Evolutionary conservation across 2,888 invertebrate species (phyloP), one percentile per base, ranked within the genome.

Genomic region (Diplazon laetatorius): DNA sequence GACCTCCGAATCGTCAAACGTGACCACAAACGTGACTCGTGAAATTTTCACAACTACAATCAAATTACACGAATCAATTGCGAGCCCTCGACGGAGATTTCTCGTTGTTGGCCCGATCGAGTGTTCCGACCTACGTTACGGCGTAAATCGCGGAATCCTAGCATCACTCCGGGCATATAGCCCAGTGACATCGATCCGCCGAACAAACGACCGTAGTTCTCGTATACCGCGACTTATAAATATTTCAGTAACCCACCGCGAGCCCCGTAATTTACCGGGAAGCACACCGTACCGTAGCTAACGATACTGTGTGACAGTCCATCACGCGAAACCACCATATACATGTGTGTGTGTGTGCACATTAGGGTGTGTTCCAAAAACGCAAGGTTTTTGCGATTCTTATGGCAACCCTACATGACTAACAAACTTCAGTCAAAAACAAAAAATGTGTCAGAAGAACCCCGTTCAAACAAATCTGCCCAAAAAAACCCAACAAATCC

Each of bases 211-310:
- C 63, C 46, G 42, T 18, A 20, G 50, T 57, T n/a, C n/a, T n/a
- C n/a, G n/a, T n/a, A 6, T 30, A 59, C 62, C 60, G 73, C 60
- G 76, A 75, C 59, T 78, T 80, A 70, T 82, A 83, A 85, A 85
- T 85, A 82, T 74, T 78, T 63, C 30, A 30, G 30, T 66, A 71
- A 62, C 70, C 39, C 22, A 69, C 46, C 66, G 35, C 80, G 78
- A 71, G n/a, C 14, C 55, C 80, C 62, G 81, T 83, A 74, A 75
- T 78, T 81, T 82, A 50, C 42, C 74, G 50, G 65, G 60, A 70
- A 74, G 65, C 60, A 46, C 44, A 44, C 52, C 39, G 2, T n/a
- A 20, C 10, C 37, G 9, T 42, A 10, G n/a, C 2, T 30, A 55
- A 37, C 50, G 63, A 65, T 37, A 20, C 20, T 35, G 37, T 20